These are phyloP conservation scores for Cottoperca gobio DNA, from an alignment of 2,797 vertebrate species.

Conservation along the genomic window DNA sequence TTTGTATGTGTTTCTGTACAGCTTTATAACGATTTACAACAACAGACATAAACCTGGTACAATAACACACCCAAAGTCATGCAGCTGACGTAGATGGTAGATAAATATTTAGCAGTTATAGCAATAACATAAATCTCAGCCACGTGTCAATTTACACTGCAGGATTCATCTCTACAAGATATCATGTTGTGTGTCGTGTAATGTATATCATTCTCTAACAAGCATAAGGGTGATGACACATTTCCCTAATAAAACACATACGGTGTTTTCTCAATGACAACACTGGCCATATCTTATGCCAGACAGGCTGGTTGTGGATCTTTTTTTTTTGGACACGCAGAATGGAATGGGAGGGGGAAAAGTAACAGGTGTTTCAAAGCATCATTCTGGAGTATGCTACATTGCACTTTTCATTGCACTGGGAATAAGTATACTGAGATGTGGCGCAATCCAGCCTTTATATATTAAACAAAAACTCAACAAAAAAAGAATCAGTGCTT, in stretches of 20 bases:
- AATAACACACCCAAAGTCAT: neutral
- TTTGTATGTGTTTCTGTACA: neutral
- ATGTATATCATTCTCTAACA: slow-evolving; percentile 39
- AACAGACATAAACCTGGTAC: neutral
- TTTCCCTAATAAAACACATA: slow-evolving; percentile 41
- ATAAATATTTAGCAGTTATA: slow-evolving; percentile 56
- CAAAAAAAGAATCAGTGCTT: no score
- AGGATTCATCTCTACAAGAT: slow-evolving; percentile 58
- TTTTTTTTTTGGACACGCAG: neutral
- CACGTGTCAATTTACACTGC: slow-evolving; percentile 41
- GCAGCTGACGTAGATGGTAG: slow-evolving; percentile 20
- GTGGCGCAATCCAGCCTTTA: slow-evolving; percentile 16
- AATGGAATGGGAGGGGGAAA: no score
- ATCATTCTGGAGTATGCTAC: slow-evolving; percentile 2
- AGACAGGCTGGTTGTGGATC: slow-evolving; percentile 7
- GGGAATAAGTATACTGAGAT: slow-evolving; percentile 21
- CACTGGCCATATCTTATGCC: slow-evolving; percentile 15
- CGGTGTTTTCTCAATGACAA: slow-evolving; percentile 35
- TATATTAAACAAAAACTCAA: no score
- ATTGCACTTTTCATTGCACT: slow-evolving; percentile 26
- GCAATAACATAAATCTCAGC: slow-evolving; percentile 47
- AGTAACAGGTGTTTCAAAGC: slow-evolving; percentile 34
- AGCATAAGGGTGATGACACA: slow-evolving; percentile 32
- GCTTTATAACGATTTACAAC: neutral
- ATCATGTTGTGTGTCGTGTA: slow-evolving; percentile 34